Percentiles rank a stretch among this genome's conserved stretches.
Evolutionary conservation across 1,140 invertebrate genomes (phyloP).

Genomic region (Coenobita brevimanus): DNA sequence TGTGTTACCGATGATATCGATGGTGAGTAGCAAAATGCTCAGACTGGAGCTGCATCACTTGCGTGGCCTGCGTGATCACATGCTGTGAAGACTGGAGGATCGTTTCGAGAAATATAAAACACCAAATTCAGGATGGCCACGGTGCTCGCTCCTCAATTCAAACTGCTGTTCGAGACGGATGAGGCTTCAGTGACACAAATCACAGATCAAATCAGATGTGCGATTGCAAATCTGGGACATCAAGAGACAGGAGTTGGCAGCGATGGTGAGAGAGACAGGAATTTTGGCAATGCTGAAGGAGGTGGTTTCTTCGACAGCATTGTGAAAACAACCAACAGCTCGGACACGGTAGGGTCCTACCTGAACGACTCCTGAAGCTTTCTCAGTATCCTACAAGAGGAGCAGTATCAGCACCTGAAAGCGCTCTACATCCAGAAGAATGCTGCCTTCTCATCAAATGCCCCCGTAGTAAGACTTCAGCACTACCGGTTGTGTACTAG

Average conservation of each 20-base stretch:
- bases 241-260: too few species aligned
- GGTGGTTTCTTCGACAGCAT: too few species aligned
- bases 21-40: not conserved
- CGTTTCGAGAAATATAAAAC: conserved; percentile 10
- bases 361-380: conserved; percentile 10
- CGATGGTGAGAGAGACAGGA: not conserved
- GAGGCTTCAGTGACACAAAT: too few species aligned
- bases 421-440: conserved; percentile 8
- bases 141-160: conserved; percentile 2
- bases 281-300: not conserved
- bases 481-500: not conserved
- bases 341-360: not conserved
- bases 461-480: not conserved
- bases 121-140: conserved; percentile 13
- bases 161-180: too few species aligned
- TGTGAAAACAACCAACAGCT: not conserved
- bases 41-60: not conserved
- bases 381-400: conserved; percentile 8
- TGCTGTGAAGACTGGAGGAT: conserved; percentile 1
- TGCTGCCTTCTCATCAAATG: not conserved
- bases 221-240: too few species aligned
- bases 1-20: conserved; percentile 6
- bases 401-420: conserved; percentile 9
- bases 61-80: conserved; percentile 10
- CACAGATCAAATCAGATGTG: too few species aligned